Base-by-base conservation (phyloP, 2,888 invertebrate species). In the Calliopum simillimum region DNA sequence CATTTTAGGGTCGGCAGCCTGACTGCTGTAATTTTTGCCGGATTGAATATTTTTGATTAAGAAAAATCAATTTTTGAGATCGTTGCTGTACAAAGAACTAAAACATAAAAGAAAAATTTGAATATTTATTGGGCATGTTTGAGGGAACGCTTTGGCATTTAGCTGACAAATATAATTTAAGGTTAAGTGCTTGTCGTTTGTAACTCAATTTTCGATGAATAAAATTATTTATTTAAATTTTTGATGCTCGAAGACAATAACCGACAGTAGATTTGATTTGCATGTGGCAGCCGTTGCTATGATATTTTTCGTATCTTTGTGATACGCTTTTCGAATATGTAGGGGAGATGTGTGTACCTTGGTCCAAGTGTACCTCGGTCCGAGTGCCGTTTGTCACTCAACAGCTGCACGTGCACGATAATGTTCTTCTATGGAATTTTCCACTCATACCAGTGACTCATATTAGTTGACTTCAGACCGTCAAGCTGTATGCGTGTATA, bases 111-210 rank as follows among this genome's bases (percentile, higher is more conserved):
- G 33, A 53, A 53, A 53, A 51, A 64, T 64, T 64, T 64, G 43
- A 64, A 64, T 64, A 64, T 51, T 51, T 64, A 53, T 25, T 33
- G 49, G 33, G 33, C 8, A 33, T 33, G 49, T 13, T n/a, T 33
- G 8, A 33, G 63, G 49, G 63, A 63, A 63, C 63, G 63, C 12
- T 23, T 49, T 63, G 63, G 49, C 63, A 63, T 63, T 63, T 63
- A 33, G 44, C 13, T 61, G n/a, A 23, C 44, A 61, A 33, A 33
- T 8, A 33, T 33, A 33, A 33, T 33, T 33, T 33, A 4, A 33
- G 33, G 33, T 33, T 33, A 33, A 33, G 33, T 33, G 5, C 8
- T 33, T 33, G 33, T 33, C 33, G 33, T 33, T 33, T 33, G 33
- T 33, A 4, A 1, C 33, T 33, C 5, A 33, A 8, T 4, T 33